Base-by-base conservation (phyloP, 2,113 vertebrate species). In the Nothobranchius furzeri region DNA sequence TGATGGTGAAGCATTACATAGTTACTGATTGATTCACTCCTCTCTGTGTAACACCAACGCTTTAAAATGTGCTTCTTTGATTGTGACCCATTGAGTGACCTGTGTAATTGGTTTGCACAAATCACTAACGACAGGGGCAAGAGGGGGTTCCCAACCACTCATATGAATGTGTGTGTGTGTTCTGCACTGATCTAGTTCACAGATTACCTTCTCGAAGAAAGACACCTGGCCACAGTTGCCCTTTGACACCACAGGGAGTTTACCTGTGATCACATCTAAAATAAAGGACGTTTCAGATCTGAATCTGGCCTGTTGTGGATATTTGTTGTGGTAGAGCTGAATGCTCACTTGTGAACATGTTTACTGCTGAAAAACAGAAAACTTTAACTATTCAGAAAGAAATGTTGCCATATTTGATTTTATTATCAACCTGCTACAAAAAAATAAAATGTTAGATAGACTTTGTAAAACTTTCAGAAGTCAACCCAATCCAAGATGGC, bases 11-110 rank as follows among this genome's bases (percentile, higher is more conserved):
- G 86, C 66, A 63, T 75, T 68, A 20, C 46, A 13, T 76, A 54
- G 90, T 93, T 92, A 91, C 88, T 91, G 82, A 92, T 92, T 93
- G 84, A 90, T 88, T 65, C 24, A 12, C 57, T 56, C 64, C 60
- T 75, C 72, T 64, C 74, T 67, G 50, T 69, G 65, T 58, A 60
- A 64, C 40, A 70, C 55, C 20, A 47, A 50, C 55, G 61, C 69
- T 80, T 74, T 75, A 68, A 75, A 75, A 59, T 63, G 70, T 64
- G 74, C 63, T 82, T 81, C 85, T 77, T 71, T 74, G 76, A 81
- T 85, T 81, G 76, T 84, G 84, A 87, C 88, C 89, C 84, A 70
- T 65, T 82, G 85, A 83, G 17, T 90, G 89, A 89, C 87, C 86
- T 87, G 83, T 86, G 90, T 89, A 89, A 92, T 91, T 91, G 80